Base-by-base conservation (phyloP, 1,140 invertebrate genomes). In the Temnothorax longispinosus region DNA sequence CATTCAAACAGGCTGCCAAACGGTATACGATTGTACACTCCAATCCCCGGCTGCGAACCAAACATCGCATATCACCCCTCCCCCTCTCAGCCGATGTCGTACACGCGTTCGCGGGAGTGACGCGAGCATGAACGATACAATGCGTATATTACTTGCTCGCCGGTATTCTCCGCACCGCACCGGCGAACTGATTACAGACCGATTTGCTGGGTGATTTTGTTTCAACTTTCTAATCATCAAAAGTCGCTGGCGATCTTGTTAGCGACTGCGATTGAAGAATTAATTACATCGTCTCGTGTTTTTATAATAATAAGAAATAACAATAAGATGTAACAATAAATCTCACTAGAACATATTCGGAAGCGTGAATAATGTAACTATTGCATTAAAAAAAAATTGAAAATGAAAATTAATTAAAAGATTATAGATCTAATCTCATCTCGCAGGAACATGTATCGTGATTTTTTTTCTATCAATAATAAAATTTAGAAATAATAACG, bases 1-100 rank as follows among this genome's bases (percentile, higher is more conserved):
- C 92, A 94, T 92, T 92, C 91, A 93, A 94, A 92, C 88, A 91
- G 86, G 85, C 91, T 91, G 87, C 82, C 89, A 80, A 90, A 90
- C 87, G 86, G 89, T 84, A 27, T 27, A 89, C 88, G 88, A 87
- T 89, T 89, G 78, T 67, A 75, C 85, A 75, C 86, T 90, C 80
- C 77, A 81, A 86, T 82, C 78, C 75, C 90, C 87, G 86, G 81
- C 77, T 50, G 81, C 77, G 88, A 89, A 62, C 67, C 81, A 74
- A 89, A 89, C 72, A 84, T 21, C 77, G 41, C 64, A 82, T 50
- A 86, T 67, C 47, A 10, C 67, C 13, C 64, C 35, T 35, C 50
- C 52, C 11, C 72, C 35, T 21, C 35, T 18, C 52, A 21, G 50
- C 27, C 44, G 38, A 64, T 38, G 50, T 69, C 41, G 52, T 82